Evolutionary conservation across 2,888 invertebrate species (phyloP).

Genomic region (Chymomyza caudatula): DNA sequence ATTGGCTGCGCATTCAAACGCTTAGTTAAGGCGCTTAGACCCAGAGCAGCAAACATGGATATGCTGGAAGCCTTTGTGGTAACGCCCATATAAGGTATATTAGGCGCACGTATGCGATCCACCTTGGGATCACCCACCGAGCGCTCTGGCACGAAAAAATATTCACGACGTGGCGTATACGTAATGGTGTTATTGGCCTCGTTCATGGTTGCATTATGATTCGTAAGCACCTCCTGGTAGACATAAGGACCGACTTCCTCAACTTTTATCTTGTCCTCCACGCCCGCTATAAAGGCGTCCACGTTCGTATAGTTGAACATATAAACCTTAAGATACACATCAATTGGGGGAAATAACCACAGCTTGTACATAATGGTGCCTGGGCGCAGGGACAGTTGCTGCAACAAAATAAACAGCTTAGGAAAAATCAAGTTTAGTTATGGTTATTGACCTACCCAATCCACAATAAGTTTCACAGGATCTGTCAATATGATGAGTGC

Average conservation of each 20-base stretch:
- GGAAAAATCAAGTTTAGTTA: background rate
- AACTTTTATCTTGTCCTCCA: conserved; percentile 83
- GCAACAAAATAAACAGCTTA: conserved; percentile 19
- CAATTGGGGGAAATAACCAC: conserved; percentile 84
- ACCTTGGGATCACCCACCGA: conserved; percentile 83
- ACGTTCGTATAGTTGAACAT: conserved; percentile 90
- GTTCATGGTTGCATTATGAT: conserved; percentile 83
- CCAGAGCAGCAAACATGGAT: conserved; percentile 80
- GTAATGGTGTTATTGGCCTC: conserved; percentile 82
- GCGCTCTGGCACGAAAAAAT: conserved; percentile 82
- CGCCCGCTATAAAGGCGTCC: conserved; percentile 83
- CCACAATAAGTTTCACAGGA: conserved; percentile 69
- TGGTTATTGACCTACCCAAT: conserved; percentile 65
- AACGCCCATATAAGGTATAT: conserved; percentile 83
- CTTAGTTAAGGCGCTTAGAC: conserved; percentile 81
- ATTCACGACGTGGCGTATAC: conserved; percentile 81
- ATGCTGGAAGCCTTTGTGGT: conserved; percentile 71
- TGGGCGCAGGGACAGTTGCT: conserved; percentile 78
- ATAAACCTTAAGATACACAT: conserved; percentile 83
- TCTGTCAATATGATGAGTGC: conserved; percentile 64
- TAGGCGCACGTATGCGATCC: conserved; percentile 82
- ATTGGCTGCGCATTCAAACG: conserved; percentile 82
- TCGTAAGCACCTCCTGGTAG: conserved; percentile 86
- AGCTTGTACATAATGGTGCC: conserved; percentile 81
- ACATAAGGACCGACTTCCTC: conserved; percentile 89